Evolutionary conservation across 2,888 invertebrate species (phyloP).

Genomic region (Dyspetes luteomarginatus): DNA sequence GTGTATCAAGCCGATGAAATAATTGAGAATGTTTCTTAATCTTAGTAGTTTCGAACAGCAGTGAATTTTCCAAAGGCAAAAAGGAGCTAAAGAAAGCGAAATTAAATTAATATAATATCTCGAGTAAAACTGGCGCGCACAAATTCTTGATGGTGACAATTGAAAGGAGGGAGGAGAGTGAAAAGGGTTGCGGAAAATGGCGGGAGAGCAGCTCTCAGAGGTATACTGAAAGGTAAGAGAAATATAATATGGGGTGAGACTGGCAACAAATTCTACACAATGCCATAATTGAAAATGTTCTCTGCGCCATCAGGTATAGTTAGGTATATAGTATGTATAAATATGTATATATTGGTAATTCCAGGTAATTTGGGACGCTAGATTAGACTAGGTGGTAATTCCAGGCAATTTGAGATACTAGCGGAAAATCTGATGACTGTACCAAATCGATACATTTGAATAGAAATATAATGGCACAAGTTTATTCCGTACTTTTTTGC

Average conservation of each 20-base stretch:
- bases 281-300: constrained; percentile 82
- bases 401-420: too few species aligned
- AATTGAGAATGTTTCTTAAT: not conserved
- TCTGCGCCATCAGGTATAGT: constrained; percentile 43
- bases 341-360: too few species aligned
- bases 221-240: constrained; percentile 37
- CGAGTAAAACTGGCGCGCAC: constrained; percentile 63
- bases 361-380: too few species aligned
- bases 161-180: constrained; percentile 1
- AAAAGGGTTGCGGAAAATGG: constrained; percentile 62
- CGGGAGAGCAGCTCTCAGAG: constrained; percentile 61
- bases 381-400: too few species aligned
- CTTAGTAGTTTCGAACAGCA: not conserved
- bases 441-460: too few species aligned
- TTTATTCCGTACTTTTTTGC: too few species aligned
- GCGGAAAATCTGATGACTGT: too few species aligned
- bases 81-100: constrained; percentile 79
- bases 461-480: too few species aligned
- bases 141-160: constrained; percentile 60
- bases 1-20: too few species aligned
- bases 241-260: constrained; percentile 64
- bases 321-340: too few species aligned
- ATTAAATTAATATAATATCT: constrained; percentile 81
- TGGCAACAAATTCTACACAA: constrained; percentile 80
- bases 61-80: constrained; percentile 32